Evolutionary conservation across 2,113 vertebrate species (phyloP).

Genomic region (Centrocercus urophasianus): DNA sequence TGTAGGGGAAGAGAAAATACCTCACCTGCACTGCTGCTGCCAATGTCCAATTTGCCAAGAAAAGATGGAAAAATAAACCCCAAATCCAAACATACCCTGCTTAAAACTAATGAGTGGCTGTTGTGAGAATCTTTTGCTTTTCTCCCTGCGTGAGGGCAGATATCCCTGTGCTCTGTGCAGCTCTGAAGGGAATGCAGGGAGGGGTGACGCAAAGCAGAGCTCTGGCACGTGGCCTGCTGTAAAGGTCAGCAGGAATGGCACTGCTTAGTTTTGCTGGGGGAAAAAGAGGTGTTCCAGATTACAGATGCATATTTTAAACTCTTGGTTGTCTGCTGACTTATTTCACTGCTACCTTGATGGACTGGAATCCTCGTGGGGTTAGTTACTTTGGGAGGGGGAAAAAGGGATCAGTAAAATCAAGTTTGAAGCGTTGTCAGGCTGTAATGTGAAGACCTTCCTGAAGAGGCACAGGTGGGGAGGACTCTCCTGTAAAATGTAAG

Average conservation of each 20-base stretch:
- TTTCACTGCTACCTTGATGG: background rate
- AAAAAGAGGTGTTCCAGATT: background rate
- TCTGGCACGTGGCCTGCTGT: rapidly evolving
- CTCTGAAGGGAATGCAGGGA: background rate
- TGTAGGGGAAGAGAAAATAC: background rate
- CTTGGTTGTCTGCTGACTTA: background rate
- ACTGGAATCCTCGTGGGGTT: background rate
- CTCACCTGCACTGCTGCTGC: background rate
- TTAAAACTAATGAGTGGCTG: background rate
- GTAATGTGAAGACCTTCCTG: background rate
- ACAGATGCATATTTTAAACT: background rate
- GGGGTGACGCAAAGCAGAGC: background rate
- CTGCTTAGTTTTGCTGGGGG: background rate
- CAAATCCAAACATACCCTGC: rapidly evolving
- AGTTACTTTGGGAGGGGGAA: background rate
- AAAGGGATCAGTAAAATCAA: background rate
- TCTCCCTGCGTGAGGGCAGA: background rate
- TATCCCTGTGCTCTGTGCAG: background rate
- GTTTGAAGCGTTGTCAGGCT: background rate
- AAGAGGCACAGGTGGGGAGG: background rate
- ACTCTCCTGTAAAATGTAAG: background rate
- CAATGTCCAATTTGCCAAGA: background rate
- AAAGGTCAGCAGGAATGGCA: background rate
- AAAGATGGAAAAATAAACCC: background rate
- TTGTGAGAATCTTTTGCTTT: background rate